These are phyloP conservation scores for Actinopyga echinites DNA, from an alignment of 53 echinoderm and acorn worm genomes.

Conservation along the genomic window DNA sequence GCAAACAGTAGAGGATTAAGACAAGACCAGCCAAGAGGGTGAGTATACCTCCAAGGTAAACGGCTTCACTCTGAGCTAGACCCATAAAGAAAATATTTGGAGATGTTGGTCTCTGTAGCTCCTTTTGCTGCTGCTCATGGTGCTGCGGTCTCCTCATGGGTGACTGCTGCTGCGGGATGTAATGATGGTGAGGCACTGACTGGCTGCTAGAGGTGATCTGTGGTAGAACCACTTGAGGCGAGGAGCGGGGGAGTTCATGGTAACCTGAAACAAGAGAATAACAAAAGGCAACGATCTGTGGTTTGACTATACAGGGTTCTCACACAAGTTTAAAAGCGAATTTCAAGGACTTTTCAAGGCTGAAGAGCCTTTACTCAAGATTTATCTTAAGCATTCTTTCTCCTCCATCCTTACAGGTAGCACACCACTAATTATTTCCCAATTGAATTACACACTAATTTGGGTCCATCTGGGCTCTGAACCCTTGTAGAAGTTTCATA, in stretches of 20 bases:
- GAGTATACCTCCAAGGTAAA: constrained; percentile 76
- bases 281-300: background rate
- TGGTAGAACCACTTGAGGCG: constrained; percentile 33
- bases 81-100: constrained; percentile 24
- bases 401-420: too few relatives aligned
- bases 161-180: constrained; percentile 13
- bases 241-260: constrained; percentile 80
- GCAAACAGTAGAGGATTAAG: constrained; percentile 68
- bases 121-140: constrained; percentile 11
- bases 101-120: background rate
- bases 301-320: too few relatives aligned
- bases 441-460: too few relatives aligned
- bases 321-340: too few relatives aligned
- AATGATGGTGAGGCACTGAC: constrained; percentile 43
- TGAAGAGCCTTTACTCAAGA: too few relatives aligned
- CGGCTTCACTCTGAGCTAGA: constrained; percentile 66
- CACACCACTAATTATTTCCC: too few relatives aligned
- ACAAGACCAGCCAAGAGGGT: constrained; percentile 76
- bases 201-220: constrained; percentile 3
- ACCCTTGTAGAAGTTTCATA: too few relatives aligned
- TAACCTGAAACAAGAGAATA: constrained; percentile 58
- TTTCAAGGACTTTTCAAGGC: too few relatives aligned
- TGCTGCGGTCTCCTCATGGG: constrained; percentile 9
- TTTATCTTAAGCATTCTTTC: too few relatives aligned
- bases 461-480: too few relatives aligned